phyloP scores from a whole-genome alignment of 1,140 invertebrate genomes.

The Calephelis nemesis region DNA sequence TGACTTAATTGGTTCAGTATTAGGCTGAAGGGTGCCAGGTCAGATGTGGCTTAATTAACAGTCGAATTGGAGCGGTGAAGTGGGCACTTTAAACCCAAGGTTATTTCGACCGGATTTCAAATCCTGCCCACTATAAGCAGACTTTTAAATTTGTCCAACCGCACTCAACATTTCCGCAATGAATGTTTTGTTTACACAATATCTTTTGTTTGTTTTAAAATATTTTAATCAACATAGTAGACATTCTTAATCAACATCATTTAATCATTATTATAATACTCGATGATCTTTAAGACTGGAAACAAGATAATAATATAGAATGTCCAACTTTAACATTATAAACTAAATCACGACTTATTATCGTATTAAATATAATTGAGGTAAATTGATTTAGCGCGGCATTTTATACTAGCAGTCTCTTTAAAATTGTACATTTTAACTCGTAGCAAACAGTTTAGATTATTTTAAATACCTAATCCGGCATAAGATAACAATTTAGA shows the following conservation, averaged over 20 bases:
- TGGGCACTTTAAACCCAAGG: constrained; percentile 66
- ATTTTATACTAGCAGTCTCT: constrained; percentile 1
- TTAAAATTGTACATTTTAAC: constrained; percentile 12
- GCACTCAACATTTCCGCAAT: constrained; percentile 60
- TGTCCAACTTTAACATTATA: too few species aligned
- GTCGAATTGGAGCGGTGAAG: constrained; percentile 69
- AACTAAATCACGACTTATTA: too few species aligned
- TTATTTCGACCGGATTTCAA: constrained; percentile 68
- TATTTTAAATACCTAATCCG: constrained; percentile 1
- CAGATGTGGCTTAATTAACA: constrained; percentile 56
- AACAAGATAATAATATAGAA: too few species aligned
- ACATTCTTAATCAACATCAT: too few species aligned
- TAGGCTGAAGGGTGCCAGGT: constrained; percentile 47
- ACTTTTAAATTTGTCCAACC: constrained; percentile 57
- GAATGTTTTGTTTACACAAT: neutral
- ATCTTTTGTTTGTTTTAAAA: neutral
- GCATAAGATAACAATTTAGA: constrained; percentile 2
- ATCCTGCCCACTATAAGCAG: constrained; percentile 61
- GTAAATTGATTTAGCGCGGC: neutral
- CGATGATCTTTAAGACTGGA: too few species aligned
- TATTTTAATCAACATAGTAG: too few species aligned
- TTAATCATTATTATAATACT: too few species aligned
- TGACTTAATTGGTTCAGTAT: constrained; percentile 25
- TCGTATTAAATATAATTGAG: neutral
- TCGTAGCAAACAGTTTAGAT: neutral